phyloP scores from a whole-genome alignment of 2,797 vertebrate species.

The Numenius phaeopus region DNA sequence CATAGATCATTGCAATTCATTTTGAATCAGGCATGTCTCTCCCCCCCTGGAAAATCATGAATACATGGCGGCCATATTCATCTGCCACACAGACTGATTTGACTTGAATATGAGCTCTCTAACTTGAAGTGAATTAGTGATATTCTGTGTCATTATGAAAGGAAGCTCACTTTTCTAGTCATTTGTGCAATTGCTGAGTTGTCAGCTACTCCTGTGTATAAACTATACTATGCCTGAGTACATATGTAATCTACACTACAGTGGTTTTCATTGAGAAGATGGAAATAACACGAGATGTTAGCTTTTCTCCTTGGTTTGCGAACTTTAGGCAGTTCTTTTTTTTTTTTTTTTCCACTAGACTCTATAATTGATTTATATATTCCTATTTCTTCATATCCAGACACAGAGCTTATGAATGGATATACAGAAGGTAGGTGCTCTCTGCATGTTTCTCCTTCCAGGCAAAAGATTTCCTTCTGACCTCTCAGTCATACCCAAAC shows the following conservation, averaged over 20 bases:
- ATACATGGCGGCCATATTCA: background rate
- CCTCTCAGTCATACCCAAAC: constrained; percentile 58
- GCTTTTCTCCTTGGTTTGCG: constrained; percentile 12
- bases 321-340: background rate
- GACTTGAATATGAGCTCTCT: background rate
- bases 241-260: background rate
- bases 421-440: constrained; percentile 42
- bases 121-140: background rate
- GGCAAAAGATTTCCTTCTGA: constrained; percentile 71
- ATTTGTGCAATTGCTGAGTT: background rate
- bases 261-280: constrained; percentile 3
- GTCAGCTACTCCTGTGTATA: background rate
- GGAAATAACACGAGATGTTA: constrained; percentile 27
- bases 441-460: constrained; percentile 58
- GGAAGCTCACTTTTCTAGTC: background rate
- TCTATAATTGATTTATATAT: constrained; percentile 44
- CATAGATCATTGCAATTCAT: background rate
- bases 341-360: background rate
- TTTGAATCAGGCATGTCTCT: background rate
- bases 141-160: background rate
- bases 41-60: background rate
- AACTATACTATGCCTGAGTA: background rate
- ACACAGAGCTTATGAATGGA: constrained; percentile 51
- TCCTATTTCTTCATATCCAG: constrained; percentile 50
- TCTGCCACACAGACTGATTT: background rate